These are phyloP conservation scores for Hermaeophaga mercurialis DNA, from an alignment of 2,888 invertebrate genomes.

Conservation along the genomic window DNA sequence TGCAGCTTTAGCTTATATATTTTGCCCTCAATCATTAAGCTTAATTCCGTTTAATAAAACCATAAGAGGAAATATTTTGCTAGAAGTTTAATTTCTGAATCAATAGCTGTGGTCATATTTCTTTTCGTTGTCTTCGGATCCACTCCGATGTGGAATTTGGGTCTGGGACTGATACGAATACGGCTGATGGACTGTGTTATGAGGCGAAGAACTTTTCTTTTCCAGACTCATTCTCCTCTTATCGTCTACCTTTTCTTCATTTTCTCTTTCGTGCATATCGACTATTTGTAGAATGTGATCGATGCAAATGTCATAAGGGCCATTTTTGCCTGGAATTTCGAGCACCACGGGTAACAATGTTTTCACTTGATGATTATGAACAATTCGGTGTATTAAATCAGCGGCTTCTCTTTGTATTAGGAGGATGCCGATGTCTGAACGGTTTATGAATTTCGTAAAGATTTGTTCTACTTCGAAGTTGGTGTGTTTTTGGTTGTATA, in stretches of 20 bases:
- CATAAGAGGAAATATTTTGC: too few relatives aligned
- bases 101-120: too few relatives aligned
- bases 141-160: not conserved
- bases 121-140: slow-evolving; percentile 4
- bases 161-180: not conserved
- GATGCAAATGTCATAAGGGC: slow-evolving; percentile 31
- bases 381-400: slow-evolving; percentile 29
- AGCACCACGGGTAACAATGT: slow-evolving; percentile 36
- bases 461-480: slow-evolving; percentile 10
- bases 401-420: slow-evolving; percentile 41
- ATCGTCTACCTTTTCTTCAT: slow-evolving; percentile 17
- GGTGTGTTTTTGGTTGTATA: slow-evolving; percentile 22
- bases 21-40: too few relatives aligned
- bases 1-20: too few relatives aligned
- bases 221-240: not conserved
- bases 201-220: not conserved
- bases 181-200: not conserved
- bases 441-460: slow-evolving; percentile 22
- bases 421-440: slow-evolving; percentile 39
- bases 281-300: slow-evolving; percentile 26
- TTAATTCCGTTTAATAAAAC: too few relatives aligned
- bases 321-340: slow-evolving; percentile 40
- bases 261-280: slow-evolving; percentile 21
- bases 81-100: too few relatives aligned
- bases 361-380: slow-evolving; percentile 26